These are phyloP conservation scores for western clawed frog (Xenopus tropicalis) DNA, from an alignment of 2,113 vertebrate genomes.

Conservation along the genomic window UCB_Xtro_10.0 CM004443.2:100999501-101000000, in stretches of 20 bases:
- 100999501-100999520: background rate
- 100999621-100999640: too few species aligned
- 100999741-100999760: background rate
- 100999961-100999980: slow-evolving; percentile 10
- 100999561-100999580: background rate
- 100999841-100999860: background rate
- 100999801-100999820: background rate
- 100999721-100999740: too few species aligned
- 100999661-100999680: too few species aligned
- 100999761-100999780: background rate
- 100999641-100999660: too few species aligned
- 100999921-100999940: slow-evolving; percentile 31
- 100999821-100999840: background rate
- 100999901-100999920: slow-evolving; percentile 27
- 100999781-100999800: background rate
- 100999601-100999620: too few species aligned
- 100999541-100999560: slow-evolving; percentile 3
- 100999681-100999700: too few species aligned
- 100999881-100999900: slow-evolving; percentile 31
- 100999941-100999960: slow-evolving; percentile 1
- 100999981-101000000: slow-evolving; percentile 13
- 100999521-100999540: background rate
- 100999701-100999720: too few species aligned
- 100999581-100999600: background rate
- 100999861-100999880: slow-evolving; percentile 11